phyloP scores from a whole-genome alignment of 2,888 invertebrate genomes.

The Trissoscelio sp. region DNA sequence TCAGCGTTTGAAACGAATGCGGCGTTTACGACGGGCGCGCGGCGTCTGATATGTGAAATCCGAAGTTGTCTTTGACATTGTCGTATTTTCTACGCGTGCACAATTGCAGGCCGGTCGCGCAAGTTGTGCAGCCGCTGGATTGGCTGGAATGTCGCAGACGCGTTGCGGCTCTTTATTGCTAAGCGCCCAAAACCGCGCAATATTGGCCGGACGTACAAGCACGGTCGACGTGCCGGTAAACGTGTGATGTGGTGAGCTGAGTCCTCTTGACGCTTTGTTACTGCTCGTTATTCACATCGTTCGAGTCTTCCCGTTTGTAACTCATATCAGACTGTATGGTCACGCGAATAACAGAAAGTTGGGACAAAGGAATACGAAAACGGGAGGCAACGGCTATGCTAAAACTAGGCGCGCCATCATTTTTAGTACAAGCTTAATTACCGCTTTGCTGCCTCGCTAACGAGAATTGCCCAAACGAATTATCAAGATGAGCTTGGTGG shows the following conservation, averaged over 20 bases:
- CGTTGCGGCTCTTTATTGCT: slow-evolving; percentile 76
- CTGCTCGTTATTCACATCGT: slow-evolving; percentile 75
- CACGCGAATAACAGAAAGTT: slow-evolving; percentile 62
- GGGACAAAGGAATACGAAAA: slow-evolving; percentile 63
- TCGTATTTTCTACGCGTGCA: slow-evolving; percentile 60
- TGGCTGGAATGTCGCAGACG: slow-evolving; percentile 70
- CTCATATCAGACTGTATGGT: slow-evolving; percentile 61
- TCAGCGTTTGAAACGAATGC: slow-evolving; percentile 20
- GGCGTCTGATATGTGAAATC: slow-evolving; percentile 51
- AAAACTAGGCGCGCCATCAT: slow-evolving; percentile 35
- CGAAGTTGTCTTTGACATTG: slow-evolving; percentile 61
- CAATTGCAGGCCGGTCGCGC: slow-evolving; percentile 45
- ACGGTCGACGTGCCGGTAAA: slow-evolving; percentile 66
- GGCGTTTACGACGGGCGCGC: background rate
- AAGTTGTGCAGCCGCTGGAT: slow-evolving; percentile 41
- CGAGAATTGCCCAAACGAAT: background rate
- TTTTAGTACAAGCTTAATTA: slow-evolving; percentile 42
- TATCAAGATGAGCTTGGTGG: background rate
- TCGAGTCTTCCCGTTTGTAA: slow-evolving; percentile 73
- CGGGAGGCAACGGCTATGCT: slow-evolving; percentile 12
- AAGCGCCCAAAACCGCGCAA: slow-evolving; percentile 79
- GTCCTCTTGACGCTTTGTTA: slow-evolving; percentile 72
- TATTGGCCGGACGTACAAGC: slow-evolving; percentile 75
- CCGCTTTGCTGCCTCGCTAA: slow-evolving; percentile 7
- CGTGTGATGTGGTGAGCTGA: slow-evolving; percentile 77